Evolutionary conservation across 2,113 vertebrate genomes (phyloP), one percentile per base, ranked within the genome.

Genomic region (Campylorhamphus procurvoides): DNA sequence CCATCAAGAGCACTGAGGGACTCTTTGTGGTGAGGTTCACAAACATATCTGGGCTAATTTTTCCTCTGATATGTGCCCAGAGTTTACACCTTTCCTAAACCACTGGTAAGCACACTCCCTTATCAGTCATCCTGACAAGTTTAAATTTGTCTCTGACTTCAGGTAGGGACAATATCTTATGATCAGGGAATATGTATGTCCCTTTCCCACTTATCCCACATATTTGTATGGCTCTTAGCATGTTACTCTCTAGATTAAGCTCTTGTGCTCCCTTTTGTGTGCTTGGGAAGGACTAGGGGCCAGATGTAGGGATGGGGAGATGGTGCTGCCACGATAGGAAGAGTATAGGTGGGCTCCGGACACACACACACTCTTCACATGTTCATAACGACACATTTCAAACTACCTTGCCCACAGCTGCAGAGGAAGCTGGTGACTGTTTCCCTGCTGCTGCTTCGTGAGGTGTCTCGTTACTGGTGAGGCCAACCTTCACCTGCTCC

Each of bases 331-430:
- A 9, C 6, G 14, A 13, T 35, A 11, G 25, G 7, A 87, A 80
- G 8, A 64, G 7, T 13, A 14, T 11, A 50, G 14, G 14, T 20
- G 17, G 12, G 18, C 13, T 73, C 40, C 18, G 27, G 24, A 13
- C 33, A 37, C 6, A 33, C 18, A 31, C 18, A 7, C 0, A 0
- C 60, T 40, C 40, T 68, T 72, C 28, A 6, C 0, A 0, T 23
- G 12, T 39, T 44, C 33, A 18, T 9, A 31, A 50, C 52, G n/a
- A 66, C 25, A 18, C 3, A 2, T 53, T 73, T 64, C 46, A 79
- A 18, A 24, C 24, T n/a, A 39, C 47, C 39, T 40, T 44, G 19
- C 24, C 46, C 33, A 17, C 18, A 31, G 24, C 0, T 50, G 14
- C 44, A 44, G 40, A 60, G 42, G 35, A 50, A 58, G 25, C 19